Conservation (phyloP, 2,113 vertebrate species). For the Nestor notabilis region DNA sequence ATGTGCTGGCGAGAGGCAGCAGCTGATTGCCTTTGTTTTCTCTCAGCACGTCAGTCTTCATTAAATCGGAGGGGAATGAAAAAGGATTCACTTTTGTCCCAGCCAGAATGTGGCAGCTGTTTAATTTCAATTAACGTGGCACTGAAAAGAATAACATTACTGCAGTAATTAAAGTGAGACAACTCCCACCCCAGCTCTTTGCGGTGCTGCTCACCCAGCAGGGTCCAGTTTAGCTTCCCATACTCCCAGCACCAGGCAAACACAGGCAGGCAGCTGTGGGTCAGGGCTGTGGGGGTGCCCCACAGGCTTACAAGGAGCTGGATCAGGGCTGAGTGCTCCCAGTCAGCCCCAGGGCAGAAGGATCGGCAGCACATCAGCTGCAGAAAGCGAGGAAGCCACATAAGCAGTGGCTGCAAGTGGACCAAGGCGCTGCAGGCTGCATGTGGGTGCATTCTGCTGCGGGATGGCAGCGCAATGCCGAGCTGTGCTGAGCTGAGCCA, state of each 20-base stretch:
- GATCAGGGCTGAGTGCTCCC: not conserved
- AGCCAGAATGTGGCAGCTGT: constrained; percentile 62
- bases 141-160: constrained; percentile 62
- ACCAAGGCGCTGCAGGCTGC: not conserved
- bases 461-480: rapidly evolving
- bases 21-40: constrained; percentile 50
- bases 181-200: not conserved
- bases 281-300: not conserved
- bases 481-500: rapidly evolving
- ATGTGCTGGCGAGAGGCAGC: not conserved
- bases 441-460: not conserved
- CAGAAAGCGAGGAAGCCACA: not conserved
- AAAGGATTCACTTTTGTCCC: constrained; percentile 65
- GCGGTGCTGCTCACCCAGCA: not conserved
- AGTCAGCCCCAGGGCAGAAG: not conserved
- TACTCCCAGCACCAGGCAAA: not conserved
- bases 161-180: constrained; percentile 70
- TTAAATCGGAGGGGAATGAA: constrained; percentile 43
- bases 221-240: not conserved
- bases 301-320: not conserved
- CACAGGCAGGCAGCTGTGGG: no score
- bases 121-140: constrained; percentile 77
- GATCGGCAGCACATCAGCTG: not conserved
- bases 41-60: constrained; percentile 56
- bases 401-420: not conserved